phyloP scores from a whole-genome alignment of 1,140 invertebrate genomes.

The Periplaneta americana region DNA sequence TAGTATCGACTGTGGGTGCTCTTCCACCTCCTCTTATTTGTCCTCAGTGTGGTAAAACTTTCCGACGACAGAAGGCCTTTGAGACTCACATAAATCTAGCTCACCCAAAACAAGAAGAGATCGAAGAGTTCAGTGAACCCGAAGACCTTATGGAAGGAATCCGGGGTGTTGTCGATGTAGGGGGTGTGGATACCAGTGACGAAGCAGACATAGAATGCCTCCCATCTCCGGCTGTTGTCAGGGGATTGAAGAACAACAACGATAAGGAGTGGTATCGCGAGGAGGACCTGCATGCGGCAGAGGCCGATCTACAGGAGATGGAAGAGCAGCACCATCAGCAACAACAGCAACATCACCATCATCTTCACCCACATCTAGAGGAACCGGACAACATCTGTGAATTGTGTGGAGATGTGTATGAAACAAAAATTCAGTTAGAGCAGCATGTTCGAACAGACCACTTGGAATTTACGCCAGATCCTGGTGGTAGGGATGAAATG shows the following conservation, averaged over 20 bases:
- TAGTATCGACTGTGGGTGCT: constrained; percentile 13
- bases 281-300: constrained; percentile 37
- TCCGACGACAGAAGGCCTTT: constrained; percentile 57
- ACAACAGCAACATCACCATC: constrained; percentile 32
- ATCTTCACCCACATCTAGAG: constrained; percentile 34
- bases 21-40: constrained; percentile 39
- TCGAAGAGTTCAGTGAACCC: constrained; percentile 70
- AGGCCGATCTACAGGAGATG: constrained; percentile 37
- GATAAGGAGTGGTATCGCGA: constrained; percentile 20
- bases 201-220: constrained; percentile 13
- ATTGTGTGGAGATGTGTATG: constrained; percentile 31
- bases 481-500: not conserved
- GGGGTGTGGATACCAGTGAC: constrained; percentile 10
- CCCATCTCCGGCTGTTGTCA: not conserved
- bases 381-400: constrained; percentile 28
- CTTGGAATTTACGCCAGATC: not conserved
- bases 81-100: constrained; percentile 53
- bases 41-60: constrained; percentile 54
- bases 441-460: constrained; percentile 30
- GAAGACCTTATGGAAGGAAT: constrained; percentile 81
- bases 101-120: constrained; percentile 42
- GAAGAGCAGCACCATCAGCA: constrained; percentile 32
- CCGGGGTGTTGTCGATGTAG: constrained; percentile 48
- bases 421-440: constrained; percentile 24
- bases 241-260: constrained; percentile 2